phyloP scores from a whole-genome alignment of 2,888 invertebrate species.

The Tetragonisca angustula region DNA sequence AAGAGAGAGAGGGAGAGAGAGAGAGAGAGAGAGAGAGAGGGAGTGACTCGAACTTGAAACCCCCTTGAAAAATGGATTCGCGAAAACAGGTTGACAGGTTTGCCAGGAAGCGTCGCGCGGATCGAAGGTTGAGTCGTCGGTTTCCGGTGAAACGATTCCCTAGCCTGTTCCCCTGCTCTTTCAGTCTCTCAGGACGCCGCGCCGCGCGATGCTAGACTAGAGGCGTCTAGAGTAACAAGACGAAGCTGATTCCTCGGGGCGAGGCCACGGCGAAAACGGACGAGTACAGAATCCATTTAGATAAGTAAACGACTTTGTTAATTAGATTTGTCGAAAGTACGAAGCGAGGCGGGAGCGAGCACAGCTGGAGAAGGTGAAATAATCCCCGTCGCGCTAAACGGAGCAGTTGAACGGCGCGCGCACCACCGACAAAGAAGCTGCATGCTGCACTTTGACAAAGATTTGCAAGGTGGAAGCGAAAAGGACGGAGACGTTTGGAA shows the following conservation, averaged over 20 bases:
- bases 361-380: conserved; percentile 74
- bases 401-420: conserved; percentile 61
- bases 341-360: conserved; percentile 54
- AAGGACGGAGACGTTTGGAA: neutral
- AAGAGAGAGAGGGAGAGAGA: no score
- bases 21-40: no score
- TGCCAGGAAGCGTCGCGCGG: no score
- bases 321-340: conserved; percentile 79
- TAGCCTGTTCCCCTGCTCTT: neutral
- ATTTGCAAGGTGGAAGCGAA: conserved; percentile 30
- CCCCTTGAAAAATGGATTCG: neutral
- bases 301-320: conserved; percentile 81
- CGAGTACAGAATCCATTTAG: conserved; percentile 78
- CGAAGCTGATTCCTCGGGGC: conserved; percentile 39
- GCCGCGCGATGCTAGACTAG: neutral
- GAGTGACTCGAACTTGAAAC: neutral
- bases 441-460: conserved; percentile 65
- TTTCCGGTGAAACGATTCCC: neutral
- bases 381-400: conserved; percentile 73
- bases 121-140: conserved; percentile 1
- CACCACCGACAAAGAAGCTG: conserved; percentile 56
- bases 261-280: conserved; percentile 70
- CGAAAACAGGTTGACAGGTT: neutral
- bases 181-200: neutral
- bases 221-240: conserved; percentile 12